phyloP scores from a whole-genome alignment of 2,888 invertebrate genomes.

The Salticus scenicus region DNA sequence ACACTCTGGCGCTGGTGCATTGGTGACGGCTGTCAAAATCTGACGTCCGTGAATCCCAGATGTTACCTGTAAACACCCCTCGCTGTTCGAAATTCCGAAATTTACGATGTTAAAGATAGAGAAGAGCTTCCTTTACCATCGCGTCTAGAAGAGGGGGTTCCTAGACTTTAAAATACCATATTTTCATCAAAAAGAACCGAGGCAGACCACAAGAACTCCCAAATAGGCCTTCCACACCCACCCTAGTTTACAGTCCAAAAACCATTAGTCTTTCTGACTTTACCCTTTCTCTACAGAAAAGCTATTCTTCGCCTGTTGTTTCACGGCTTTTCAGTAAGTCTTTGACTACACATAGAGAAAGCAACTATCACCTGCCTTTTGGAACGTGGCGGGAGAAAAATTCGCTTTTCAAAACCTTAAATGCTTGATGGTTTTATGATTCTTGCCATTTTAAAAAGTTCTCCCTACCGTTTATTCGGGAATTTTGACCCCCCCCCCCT shows the following conservation, averaged over 20 bases:
- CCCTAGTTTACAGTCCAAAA: conserved; percentile 22
- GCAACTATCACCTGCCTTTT: conserved; percentile 47
- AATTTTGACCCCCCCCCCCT: conserved; percentile 49
- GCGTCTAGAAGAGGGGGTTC: conserved; percentile 30
- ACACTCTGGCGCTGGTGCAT: conserved; percentile 38
- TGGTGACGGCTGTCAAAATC: conserved; percentile 60
- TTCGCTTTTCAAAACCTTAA: conserved; percentile 33
- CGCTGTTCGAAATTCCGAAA: conserved; percentile 50
- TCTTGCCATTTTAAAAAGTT: conserved; percentile 48
- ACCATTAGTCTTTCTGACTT: conserved; percentile 62
- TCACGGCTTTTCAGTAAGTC: conserved; percentile 54
- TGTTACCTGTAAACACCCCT: conserved; percentile 30
- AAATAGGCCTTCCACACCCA: conserved; percentile 51
- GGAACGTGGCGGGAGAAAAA: conserved; percentile 31
- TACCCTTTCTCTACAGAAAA: conserved; percentile 43
- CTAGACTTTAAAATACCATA: conserved; percentile 37
- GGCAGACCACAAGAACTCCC: conserved; percentile 32
- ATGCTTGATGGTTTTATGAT: conserved; percentile 60
- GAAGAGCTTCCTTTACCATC: neutral
- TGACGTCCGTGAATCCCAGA: conserved; percentile 54
- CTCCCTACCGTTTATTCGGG: conserved; percentile 50
- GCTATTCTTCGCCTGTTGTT: conserved; percentile 57
- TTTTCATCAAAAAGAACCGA: conserved; percentile 39
- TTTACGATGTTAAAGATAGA: conserved; percentile 38
- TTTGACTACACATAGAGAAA: conserved; percentile 27